These are phyloP conservation scores for Oscheius sp. DNA, from an alignment of 2,888 invertebrate genomes.

Conservation along the genomic window DNA sequence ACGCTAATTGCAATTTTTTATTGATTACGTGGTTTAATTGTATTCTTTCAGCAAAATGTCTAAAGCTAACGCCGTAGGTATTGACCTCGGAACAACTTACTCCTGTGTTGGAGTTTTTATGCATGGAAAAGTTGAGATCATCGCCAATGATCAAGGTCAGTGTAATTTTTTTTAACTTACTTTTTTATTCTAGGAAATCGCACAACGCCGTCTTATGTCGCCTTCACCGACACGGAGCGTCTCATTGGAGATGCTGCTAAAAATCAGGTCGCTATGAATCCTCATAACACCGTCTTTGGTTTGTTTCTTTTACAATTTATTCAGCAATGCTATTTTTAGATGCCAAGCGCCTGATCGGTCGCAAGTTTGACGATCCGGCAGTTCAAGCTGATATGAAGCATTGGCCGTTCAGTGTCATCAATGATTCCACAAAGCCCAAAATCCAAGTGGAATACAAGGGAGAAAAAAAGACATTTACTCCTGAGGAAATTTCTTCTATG, in stretches of 20 bases:
- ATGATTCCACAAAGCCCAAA: conserved; percentile 37
- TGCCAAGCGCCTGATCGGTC: conserved; percentile 72
- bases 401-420: conserved; percentile 73
- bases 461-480: conserved; percentile 79
- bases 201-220: conserved; percentile 74
- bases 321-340: too few species aligned
- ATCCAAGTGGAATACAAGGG: conserved; percentile 83
- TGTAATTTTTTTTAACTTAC: conserved; percentile 37
- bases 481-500: conserved; percentile 69
- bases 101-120: conserved; percentile 71
- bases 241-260: conserved; percentile 74
- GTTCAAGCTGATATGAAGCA: conserved; percentile 70
- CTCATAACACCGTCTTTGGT: conserved; percentile 74
- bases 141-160: conserved; percentile 73
- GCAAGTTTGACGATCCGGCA: conserved; percentile 72
- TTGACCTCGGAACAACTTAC: conserved; percentile 71
- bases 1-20: too few species aligned
- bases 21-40: too few species aligned
- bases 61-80: conserved; percentile 66
- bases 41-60: too few species aligned
- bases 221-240: conserved; percentile 74
- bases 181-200: conserved; percentile 70
- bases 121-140: conserved; percentile 74
- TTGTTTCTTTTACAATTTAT: too few species aligned
- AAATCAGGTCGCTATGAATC: conserved; percentile 74